A percentile compares a stretch with the other conserved stretches of the same genome.
Conservation (phyloP, 53 echinoderm and acorn worm species). For the Henricia sp. region DNA sequence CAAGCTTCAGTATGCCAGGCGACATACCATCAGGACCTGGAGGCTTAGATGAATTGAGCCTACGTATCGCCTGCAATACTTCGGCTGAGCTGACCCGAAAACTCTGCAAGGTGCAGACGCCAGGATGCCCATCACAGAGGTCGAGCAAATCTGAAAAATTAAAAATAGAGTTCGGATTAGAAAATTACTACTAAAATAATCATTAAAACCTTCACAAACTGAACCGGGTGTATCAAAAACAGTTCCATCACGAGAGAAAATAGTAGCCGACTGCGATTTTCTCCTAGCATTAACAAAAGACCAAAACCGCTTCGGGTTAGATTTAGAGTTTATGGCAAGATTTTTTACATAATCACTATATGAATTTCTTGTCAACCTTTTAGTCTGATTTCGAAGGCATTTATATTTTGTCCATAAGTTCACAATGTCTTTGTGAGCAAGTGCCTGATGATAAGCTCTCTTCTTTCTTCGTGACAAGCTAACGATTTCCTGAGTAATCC, state of each 20-base stretch:
- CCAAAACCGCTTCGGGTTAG: slow-evolving; percentile 22
- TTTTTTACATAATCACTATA: slow-evolving; percentile 8
- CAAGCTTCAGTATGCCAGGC: no score
- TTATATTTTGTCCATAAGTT: slow-evolving; percentile 36
- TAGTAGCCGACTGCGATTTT: slow-evolving; percentile 6
- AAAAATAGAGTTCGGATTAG: no score
- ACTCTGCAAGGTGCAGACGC: background rate
- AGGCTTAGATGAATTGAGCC: no score
- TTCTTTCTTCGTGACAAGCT: background rate
- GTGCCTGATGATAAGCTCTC: background rate
- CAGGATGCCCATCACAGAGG: background rate
- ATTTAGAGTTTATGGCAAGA: slow-evolving; percentile 3
- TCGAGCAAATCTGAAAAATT: background rate
- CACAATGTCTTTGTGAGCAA: background rate
- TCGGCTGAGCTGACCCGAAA: background rate
- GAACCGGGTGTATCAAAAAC: background rate
- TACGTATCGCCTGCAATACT: background rate
- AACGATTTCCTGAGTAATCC: background rate
- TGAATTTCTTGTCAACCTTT: background rate
- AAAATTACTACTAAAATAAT: no score
- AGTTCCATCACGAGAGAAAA: background rate
- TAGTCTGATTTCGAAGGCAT: background rate
- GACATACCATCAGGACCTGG: no score
- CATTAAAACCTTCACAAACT: slow-evolving; percentile 11
- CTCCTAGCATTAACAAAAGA: slow-evolving; percentile 1